Base-by-base conservation (phyloP, 1,140 invertebrate genomes). In the Plectus sambesii region DNA sequence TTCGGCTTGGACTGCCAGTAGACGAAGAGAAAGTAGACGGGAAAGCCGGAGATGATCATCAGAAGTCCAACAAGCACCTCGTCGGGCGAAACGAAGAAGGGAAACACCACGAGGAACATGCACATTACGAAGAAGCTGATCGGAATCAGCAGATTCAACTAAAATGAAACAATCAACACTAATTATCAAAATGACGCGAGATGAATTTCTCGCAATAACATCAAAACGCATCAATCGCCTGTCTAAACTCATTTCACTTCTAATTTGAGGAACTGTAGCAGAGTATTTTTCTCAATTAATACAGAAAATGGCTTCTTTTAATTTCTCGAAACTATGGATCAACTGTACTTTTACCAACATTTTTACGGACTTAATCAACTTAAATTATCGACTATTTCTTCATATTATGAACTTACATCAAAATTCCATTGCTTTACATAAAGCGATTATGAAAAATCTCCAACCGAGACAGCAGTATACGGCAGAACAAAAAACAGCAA, bases 11-110 rank as follows among this genome's bases (percentile, higher is more conserved):
- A 38, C 22, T 49, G 23, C 12, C 26, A 43, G 5, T 43, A 40
- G 30, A 66, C 63, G 36, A 66, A 66, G 22, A 60, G 29, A 37
- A 62, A 48, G 43, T 67, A 66, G 27, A 69, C 36, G n/a, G 63
- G 63, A 20, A 66, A 29, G 4, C 63, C 63, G 17, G 63, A 49
- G 2, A 56, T 36, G 36, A 66, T 67, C 2, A 66, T 47, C n/a
- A 24, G 22, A n/a, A 66, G 19, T 24, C 68, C 66, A 9, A 57
- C 44, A 24, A 68, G 24, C 6, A 68, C 42, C 38, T 69, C 66
- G 17, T 36, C 23, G 4, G 63, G 66, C 24, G 49, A 30, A 3
- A 37, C 37, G 22, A 66, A 51, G 47, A 66, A 64, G 22, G 63
- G 63, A 15, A 62, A 42, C 20, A 61, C 41, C 29, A 66, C 36